Base-by-base conservation (phyloP, 2,113 vertebrate species). In the Pagrus major region DNA sequence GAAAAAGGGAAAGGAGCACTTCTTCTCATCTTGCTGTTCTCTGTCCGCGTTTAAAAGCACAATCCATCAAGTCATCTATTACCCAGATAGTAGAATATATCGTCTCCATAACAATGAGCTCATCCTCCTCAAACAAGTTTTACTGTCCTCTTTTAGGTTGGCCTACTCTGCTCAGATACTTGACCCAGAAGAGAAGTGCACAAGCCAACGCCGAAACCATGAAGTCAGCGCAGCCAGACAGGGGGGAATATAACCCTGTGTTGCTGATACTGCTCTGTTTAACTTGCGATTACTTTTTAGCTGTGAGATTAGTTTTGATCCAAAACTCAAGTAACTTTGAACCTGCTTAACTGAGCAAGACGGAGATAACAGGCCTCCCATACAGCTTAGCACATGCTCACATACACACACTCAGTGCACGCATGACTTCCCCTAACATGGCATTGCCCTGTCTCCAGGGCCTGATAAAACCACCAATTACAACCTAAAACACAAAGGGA, bases 401-500 rank as follows among this genome's bases (percentile, higher is more conserved):
- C 20, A 31, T 49, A 44, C 56, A 77, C 77, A 60, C 80, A 49
- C 66, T 29, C 35, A 64, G 54, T 27, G 21, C 69, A 85, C 6
- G 81, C 90, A 86, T 77, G 63, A 89, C 71, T 81, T 88, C 82
- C 82, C 33, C 60, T 39, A 78, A 84, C 71, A 80, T 54, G 70
- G 69, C 84, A 78, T 18, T 70, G 73, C 82, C 76, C 77, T 0
- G 58, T 79, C 86, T 83, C 67, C 41, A 68, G 69, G 63, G 76
- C 23, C 39, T 58, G 47, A 41, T 87, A 74, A 81, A 87, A 81
- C 3, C 4, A 15, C 60, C 52, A 55, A 78, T 85, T 90, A 85
- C 65, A 80, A 59, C 61, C 58, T 35, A 58, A 25, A 63, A 52
- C 69, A 80, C 56, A 76, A 73, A 61, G 2, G 18, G 9, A 35